Evolutionary conservation across 2,797 vertebrate genomes (phyloP), one percentile per base, ranked within the genome.

Genomic region (Meda fulgida): DNA sequence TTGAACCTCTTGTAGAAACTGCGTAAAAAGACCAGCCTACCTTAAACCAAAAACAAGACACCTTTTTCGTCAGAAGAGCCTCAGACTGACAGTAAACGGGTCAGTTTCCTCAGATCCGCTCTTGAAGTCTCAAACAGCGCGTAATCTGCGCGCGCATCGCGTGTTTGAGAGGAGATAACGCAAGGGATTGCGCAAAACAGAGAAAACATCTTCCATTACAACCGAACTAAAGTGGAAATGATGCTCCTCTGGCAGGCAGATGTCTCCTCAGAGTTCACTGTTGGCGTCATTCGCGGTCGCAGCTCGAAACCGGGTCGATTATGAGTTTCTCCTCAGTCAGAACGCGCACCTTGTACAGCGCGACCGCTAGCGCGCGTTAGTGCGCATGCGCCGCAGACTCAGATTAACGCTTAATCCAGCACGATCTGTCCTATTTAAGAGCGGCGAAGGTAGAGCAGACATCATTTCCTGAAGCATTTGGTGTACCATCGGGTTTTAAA

Each of bases 321-420:
- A 58, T 58, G 23, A 23, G 26, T 51, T 65, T 72, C 66, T n/a
- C 65, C 75, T 34, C 10, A 16, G 5, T 48, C 46, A 3, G 38
- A 51, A 46, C 70, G 71, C 31, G 78, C 78, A 80, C 78, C 78
- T 76, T 81, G 60, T 81, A 38, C 79, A 13, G 40, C 21, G 26
- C 23, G 31, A 29, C 9, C 26, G 10, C 87, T 85, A 85, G 87
- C 23, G 78, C 67, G 48, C 55, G 91, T 79, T 16, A 51, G 7
- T 89, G 93, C 94, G 94, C 94, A 92, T 93, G 94, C 92, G 91
- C 94, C 63, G 26, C n/a, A 85, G 78, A 18, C 19, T 79, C 90
- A 92, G 94, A 95, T 95, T 95, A 95, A 60, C 4, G 71, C 82
- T 70, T 94, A 95, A 95, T 94, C 94, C 90, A 29, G 21, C 8